Conservation (phyloP, 2,113 vertebrate genomes). For the Opisthocomus hoazin region DNA sequence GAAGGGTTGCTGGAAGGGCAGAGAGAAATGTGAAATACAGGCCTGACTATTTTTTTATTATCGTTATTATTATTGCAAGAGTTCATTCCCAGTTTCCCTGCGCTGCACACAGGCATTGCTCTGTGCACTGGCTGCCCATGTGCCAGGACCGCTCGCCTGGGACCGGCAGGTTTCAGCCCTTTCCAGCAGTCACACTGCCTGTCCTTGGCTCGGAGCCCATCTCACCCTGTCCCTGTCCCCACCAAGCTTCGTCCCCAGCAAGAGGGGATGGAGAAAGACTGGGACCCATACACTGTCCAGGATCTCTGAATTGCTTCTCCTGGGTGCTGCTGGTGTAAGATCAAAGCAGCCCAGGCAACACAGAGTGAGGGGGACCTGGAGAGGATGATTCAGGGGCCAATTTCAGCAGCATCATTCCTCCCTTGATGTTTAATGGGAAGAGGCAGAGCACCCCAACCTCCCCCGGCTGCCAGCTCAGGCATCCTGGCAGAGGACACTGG, state of each 20-base stretch:
- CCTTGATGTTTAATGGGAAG: background rate
- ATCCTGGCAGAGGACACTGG: background rate
- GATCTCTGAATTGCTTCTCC: background rate
- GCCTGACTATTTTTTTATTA: too few relatives aligned
- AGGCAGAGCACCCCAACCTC: background rate
- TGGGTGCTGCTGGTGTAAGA: background rate
- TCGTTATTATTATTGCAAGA: background rate
- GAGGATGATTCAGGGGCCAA: background rate
- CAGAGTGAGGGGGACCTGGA: too few relatives aligned
- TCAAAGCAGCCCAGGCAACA: background rate
- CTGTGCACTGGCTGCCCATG: background rate
- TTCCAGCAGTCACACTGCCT: background rate
- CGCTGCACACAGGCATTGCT: background rate
- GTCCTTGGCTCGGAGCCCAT: background rate
- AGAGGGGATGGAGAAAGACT: background rate
- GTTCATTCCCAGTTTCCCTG: background rate
- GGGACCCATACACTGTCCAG: background rate
- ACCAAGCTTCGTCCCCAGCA: background rate
- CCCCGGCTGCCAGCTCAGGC: background rate
- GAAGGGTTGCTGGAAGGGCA: conserved; percentile 23
- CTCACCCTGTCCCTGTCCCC: background rate
- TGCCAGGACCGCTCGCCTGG: background rate
- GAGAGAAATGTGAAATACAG: conserved; percentile 1
- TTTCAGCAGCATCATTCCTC: background rate
- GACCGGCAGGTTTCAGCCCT: background rate